phyloP scores from a whole-genome alignment of 2,797 vertebrate genomes.

The Rhodeus uyekii region DNA sequence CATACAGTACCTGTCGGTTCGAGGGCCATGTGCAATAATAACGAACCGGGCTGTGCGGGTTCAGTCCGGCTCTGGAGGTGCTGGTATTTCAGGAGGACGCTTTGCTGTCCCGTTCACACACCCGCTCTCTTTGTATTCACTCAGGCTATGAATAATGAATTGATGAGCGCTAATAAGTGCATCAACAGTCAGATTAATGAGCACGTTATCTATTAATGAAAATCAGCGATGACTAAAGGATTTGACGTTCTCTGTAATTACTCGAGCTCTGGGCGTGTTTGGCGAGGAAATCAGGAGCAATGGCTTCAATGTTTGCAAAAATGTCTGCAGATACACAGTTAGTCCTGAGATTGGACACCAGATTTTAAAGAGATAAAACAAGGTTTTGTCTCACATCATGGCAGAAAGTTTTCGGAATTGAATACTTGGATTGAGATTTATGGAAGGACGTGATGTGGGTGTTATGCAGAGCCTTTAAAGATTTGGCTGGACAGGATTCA shows the following conservation, averaged over 20 bases:
- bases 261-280: conserved; percentile 26
- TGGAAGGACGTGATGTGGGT: neutral
- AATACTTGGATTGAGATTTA: neutral
- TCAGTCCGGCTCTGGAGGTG: neutral
- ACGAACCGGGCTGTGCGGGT: neutral
- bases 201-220: conserved; percentile 58
- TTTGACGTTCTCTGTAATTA: conserved; percentile 52
- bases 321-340: neutral
- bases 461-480: neutral
- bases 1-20: neutral
- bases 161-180: conserved; percentile 68
- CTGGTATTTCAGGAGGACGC: neutral
- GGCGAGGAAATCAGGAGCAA: conserved; percentile 17
- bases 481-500: conserved; percentile 11
- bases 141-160: conserved; percentile 71
- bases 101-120: conserved; percentile 17
- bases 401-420: neutral
- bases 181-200: conserved; percentile 68
- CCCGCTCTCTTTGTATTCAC: conserved; percentile 65
- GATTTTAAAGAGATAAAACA: neutral
- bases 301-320: conserved; percentile 1
- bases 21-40: neutral
- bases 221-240: conserved; percentile 50
- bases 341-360: neutral
- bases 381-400: neutral